phyloP scores from a whole-genome alignment of 2,113 vertebrate genomes.

The Coturnix japonica region DNA sequence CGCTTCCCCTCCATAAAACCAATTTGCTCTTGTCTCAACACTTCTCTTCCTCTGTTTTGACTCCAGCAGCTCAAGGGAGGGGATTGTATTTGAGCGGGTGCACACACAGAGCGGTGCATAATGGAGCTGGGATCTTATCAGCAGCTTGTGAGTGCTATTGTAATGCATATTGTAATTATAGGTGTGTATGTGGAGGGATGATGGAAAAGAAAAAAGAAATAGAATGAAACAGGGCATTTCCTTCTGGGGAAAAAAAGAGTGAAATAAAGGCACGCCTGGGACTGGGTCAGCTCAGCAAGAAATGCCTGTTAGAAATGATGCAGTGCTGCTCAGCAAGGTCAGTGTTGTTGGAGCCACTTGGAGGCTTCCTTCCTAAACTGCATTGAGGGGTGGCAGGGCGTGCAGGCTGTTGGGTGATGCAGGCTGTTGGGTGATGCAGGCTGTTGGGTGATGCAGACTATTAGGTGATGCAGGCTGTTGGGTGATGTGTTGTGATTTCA shows the following conservation, averaged over 20 bases:
- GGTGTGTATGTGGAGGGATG: background rate
- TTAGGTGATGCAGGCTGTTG: background rate
- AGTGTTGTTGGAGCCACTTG: conserved; percentile 1
- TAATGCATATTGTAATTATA: conserved; percentile 54
- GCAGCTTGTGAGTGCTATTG: conserved; percentile 28
- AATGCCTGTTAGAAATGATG: conserved; percentile 64
- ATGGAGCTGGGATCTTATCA: conserved; percentile 29
- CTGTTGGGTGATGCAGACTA: no score
- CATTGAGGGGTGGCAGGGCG: no score
- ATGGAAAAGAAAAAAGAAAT: background rate
- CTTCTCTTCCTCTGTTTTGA: conserved; percentile 52
- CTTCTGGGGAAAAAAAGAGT: conserved; percentile 26
- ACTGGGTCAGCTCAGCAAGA: conserved; percentile 53
- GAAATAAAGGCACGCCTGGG: conserved; percentile 24
- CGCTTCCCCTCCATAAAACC: background rate
- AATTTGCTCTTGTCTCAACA: conserved; percentile 63
- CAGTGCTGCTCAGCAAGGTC: conserved; percentile 58
- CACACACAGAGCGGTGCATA: background rate
- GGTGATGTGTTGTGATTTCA: background rate
- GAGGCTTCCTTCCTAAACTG: conserved; percentile 34
- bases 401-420: no score
- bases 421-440: no score
- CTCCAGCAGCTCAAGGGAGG: conserved; percentile 55
- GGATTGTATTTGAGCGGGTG: background rate
- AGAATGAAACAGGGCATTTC: conserved; percentile 54